A percentile compares a stretch with the other conserved stretches of the same genome.
Evolutionary conservation across 1,140 invertebrate genomes (phyloP).

Genomic region (Eueides isabella): DNA sequence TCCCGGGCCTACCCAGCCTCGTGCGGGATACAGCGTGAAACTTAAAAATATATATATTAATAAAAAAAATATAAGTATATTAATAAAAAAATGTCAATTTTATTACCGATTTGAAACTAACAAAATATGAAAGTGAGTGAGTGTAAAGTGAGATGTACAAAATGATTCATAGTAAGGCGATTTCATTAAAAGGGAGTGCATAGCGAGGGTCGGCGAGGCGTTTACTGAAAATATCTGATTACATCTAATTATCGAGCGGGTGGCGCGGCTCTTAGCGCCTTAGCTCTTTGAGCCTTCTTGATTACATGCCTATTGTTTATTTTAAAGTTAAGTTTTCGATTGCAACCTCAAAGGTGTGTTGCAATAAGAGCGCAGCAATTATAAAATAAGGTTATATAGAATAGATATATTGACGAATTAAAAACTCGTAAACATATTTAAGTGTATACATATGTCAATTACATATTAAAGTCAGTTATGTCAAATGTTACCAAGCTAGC

Average conservation of each 20-base stretch:
- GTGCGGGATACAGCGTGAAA: too few species aligned
- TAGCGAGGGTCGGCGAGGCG: conserved; percentile 55
- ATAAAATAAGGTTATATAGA: background rate
- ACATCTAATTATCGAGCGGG: conserved; percentile 79
- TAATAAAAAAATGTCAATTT: too few species aligned
- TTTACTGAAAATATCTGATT: conserved; percentile 82
- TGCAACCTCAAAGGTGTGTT: background rate
- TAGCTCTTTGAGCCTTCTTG: conserved; percentile 54
- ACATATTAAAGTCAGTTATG: background rate
- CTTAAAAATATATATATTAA: background rate
- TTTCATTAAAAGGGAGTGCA: conserved; percentile 78
- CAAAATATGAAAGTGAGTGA: background rate
- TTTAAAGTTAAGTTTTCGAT: conserved; percentile 26
- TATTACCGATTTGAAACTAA: too few species aligned
- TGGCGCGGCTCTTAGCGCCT: conserved; percentile 57
- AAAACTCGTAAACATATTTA: background rate
- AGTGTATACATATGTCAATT: background rate
- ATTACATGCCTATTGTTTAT: conserved; percentile 63
- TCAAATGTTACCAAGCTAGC: conserved; percentile 37
- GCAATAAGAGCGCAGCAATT: background rate
- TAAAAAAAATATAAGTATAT: too few species aligned
- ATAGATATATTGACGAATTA: background rate
- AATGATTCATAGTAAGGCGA: conserved; percentile 47
- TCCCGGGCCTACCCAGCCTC: too few species aligned
- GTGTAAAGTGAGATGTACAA: conserved; percentile 20